Evolutionary conservation across 2,113 vertebrate species (phyloP), one percentile per base, ranked within the genome.

Genomic region (Leptodactylus fuscus): DNA sequence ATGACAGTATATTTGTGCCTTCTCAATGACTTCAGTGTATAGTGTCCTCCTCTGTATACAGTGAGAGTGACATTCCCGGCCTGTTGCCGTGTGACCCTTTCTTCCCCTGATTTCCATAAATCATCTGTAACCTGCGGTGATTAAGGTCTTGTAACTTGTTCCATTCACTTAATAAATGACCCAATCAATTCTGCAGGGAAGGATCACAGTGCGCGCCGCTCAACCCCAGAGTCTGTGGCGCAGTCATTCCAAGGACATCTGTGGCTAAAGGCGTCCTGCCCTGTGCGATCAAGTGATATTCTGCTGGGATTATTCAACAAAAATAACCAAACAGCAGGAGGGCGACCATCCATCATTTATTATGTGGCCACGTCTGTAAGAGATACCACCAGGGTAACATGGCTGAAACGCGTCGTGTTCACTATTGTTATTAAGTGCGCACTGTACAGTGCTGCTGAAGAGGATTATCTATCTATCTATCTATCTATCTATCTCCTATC

Each of bases 171-270:
- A 85, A 69, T 77, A 65, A 49, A 82, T 82, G 20, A 18, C 32
- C 38, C 69, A 18, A 60, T 74, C 38, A 65, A 51, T 67, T 69
- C 74, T 65, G 41, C 44, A 38, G 74, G 46, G 65, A 55, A 41
- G 36, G 20, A 69, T 49, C 22, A 48, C 65, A 51, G 24, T 49
- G 12, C 27, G 55, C 77, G 55, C 10, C 73, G 36, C 34, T 13
- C 36, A 77, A 51, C 41, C 41, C 20, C 58, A 36, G 24, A 78
- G 74, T 77, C 71, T 36, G 48, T 53, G 55, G 71, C 36, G 18
- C 49, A 60, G 71, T 51, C 20, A 36, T 48, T 27, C 49, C 73
- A 85, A 85, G 82, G 82, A 77, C 60, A 34, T 78, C 13, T 62
- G 71, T 76, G 82, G 71, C 51, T 76, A 41, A 44, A 65, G 71